These are phyloP conservation scores for Cherax quadricarinatus DNA, from an alignment of 1,140 invertebrate genomes.

Conservation along the genomic window DNA sequence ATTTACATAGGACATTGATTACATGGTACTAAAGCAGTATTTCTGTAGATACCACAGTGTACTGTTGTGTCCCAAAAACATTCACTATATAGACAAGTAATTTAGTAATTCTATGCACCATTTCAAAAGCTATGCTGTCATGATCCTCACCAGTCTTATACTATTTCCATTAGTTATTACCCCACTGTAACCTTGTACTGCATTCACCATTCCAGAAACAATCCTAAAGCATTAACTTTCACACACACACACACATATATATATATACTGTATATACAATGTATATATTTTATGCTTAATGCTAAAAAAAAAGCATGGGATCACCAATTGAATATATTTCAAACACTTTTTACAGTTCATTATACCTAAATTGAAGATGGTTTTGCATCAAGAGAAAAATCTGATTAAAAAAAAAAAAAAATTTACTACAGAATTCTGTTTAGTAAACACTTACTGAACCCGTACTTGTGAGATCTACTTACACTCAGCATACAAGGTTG, in stretches of 20 bases:
- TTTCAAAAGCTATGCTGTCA: background rate
- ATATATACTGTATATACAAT: background rate
- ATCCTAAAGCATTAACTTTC: background rate
- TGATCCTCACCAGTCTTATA: background rate
- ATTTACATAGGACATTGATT: constrained; percentile 70
- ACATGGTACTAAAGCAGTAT: constrained; percentile 62
- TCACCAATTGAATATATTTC: background rate
- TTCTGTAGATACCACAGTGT: constrained; percentile 61
- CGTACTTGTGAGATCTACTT: background rate
- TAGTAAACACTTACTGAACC: background rate
- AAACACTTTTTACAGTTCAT: background rate
- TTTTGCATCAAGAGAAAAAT: background rate
- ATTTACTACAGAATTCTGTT: background rate
- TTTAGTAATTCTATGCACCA: background rate
- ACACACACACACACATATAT: background rate
- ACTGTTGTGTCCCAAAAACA: constrained; percentile 33
- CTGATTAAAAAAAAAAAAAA: background rate
- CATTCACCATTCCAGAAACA: background rate
- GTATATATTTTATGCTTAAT: constrained; percentile 6
- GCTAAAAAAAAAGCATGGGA: background rate
- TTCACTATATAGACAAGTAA: background rate
- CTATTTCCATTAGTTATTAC: background rate
- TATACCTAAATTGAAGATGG: background rate
- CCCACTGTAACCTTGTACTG: background rate
- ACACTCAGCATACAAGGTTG: background rate